A percentile compares a stretch with the other conserved stretches of the same genome.
Evolutionary conservation across 64 coral and sea anemone species (phyloP).

Genomic region (Actinia equina): DNA sequence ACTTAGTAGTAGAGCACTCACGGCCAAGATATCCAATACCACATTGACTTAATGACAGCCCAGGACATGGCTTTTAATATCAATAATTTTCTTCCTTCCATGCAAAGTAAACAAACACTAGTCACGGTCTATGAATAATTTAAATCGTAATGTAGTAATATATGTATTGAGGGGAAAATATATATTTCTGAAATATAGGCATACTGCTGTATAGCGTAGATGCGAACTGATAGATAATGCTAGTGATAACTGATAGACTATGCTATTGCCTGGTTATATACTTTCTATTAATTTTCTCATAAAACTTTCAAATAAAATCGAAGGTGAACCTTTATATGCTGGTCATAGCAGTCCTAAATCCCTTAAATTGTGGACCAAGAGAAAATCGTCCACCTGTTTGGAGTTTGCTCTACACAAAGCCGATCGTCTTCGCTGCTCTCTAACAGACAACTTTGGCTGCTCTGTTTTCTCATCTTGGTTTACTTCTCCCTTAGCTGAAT

Average conservation of each 20-base stretch:
- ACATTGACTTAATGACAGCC: too few relatives aligned
- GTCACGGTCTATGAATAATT: background rate
- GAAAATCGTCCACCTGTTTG: conserved; percentile 87
- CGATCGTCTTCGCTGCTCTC: conserved; percentile 78
- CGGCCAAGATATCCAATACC: too few relatives aligned
- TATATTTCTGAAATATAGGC: background rate
- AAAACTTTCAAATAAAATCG: background rate
- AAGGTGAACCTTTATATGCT: background rate
- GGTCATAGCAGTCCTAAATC: conserved; percentile 68
- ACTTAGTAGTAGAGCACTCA: too few relatives aligned
- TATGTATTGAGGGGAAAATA: background rate
- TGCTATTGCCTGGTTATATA: background rate
- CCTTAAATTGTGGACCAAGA: conserved; percentile 78
- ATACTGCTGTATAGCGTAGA: background rate
- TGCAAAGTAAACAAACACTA: background rate
- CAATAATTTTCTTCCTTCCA: background rate
- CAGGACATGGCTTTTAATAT: background rate
- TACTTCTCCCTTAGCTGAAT: conserved; percentile 62
- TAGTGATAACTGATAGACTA: background rate
- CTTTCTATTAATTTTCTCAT: background rate
- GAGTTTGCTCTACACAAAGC: conserved; percentile 81
- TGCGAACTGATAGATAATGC: too few relatives aligned
- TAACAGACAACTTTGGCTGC: conserved; percentile 59
- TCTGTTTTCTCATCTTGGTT: conserved; percentile 24
- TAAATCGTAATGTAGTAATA: background rate